These are phyloP conservation scores for Neodon shergylaensis DNA, from an alignment of 2,113 vertebrate species.

Conservation along the genomic window DNA sequence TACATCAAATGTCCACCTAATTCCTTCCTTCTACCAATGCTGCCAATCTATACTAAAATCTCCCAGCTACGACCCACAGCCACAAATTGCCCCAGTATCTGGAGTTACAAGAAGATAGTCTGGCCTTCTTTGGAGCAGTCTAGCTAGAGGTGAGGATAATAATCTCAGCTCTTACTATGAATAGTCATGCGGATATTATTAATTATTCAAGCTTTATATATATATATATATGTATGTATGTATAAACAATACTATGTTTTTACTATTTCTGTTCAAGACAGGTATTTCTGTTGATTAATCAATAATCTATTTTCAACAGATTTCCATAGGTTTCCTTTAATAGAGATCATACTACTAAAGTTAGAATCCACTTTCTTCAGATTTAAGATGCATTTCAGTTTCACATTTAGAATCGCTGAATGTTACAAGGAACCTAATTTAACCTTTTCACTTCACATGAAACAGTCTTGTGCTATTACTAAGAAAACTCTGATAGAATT, in stretches of 20 bases:
- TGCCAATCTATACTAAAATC: neutral
- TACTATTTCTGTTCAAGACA: neutral
- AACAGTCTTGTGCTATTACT: neutral
- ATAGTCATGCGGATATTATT: neutral
- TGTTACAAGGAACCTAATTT: conserved; percentile 16
- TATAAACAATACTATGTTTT: neutral
- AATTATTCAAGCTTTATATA: neutral
- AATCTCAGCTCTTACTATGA: neutral
- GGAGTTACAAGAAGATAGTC: neutral
- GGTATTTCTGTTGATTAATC: neutral
- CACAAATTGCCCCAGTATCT: neutral
- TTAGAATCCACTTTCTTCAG: conserved; percentile 4
- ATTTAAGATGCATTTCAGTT: neutral
- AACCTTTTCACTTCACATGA: conserved; percentile 28
- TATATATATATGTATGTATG: neutral
- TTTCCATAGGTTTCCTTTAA: neutral
- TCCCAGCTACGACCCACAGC: neutral
- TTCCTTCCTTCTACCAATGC: neutral
- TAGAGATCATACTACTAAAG: conserved; percentile 15
- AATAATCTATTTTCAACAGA: neutral
- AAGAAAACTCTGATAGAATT: conserved; percentile 21
- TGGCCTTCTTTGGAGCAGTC: neutral
- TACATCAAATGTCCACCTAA: neutral
- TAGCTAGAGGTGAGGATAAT: neutral
- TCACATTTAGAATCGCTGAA: conserved; percentile 37